Base-by-base conservation (phyloP, 2,113 vertebrate species). In the Eolophus roseicapilla region DNA sequence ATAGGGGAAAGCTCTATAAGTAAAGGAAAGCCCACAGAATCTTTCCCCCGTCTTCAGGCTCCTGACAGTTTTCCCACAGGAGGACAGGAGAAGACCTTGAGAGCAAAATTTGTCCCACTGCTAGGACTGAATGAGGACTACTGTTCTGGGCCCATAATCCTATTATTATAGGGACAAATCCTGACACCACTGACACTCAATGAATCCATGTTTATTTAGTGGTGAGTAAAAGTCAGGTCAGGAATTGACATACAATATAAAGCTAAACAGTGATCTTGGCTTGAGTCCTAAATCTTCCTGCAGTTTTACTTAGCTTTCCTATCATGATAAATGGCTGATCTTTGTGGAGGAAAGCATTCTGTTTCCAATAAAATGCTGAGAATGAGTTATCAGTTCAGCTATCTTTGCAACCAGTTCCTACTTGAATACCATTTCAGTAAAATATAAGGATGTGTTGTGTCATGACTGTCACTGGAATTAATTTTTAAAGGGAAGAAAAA, bases 181-280 rank as follows among this genome's bases (percentile, higher is more conserved):
- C 74, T 59, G 65, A 74, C 80, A 86, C 28, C 25, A 33, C n/a
- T 75, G 73, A 28, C 52, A 69, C 44, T 59, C 73, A 68, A n/a
- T 65, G 80, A 83, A 86, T 64, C 77, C 41, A 15, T 82, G 77
- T 73, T 92, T 83, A 95, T 90, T 95, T 82, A 91, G 47, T 20
- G 8, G 44, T 41, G 31, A 70, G 47, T 82, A 15, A 71, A 94
- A 96, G 57, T 82, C 73, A 84, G 65, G 80, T 91, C 86, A 95
- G 7, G 15, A 96, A 92, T 27, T 90, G 80, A 71, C 73, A 78
- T 41, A 74, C 10, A 71, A 68, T n/a, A 25, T 84, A 92, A 88
- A 95, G 57, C 64, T 73, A 82, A 94, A 83, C 55, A 85, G 55
- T 47, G 64, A 82, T 90, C 75, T 78, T 69, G 73, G 52, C 73